Base-by-base conservation (phyloP, 1,140 invertebrate genomes). In the Drosophila watanabei region DNA sequence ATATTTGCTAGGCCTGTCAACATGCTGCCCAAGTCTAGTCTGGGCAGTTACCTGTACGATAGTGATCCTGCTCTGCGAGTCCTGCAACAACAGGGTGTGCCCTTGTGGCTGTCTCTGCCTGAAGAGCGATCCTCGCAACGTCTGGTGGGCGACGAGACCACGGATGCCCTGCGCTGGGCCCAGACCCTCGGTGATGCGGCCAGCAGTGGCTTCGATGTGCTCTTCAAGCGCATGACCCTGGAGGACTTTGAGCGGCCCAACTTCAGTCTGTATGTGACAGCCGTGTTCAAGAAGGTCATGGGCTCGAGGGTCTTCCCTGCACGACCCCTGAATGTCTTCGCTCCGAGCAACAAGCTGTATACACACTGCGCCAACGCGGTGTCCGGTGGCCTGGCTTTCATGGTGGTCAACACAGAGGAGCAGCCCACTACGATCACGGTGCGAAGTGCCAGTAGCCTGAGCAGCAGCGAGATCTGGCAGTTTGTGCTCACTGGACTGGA, bases 151-250 rank as follows among this genome's bases (percentile, higher is more conserved):
- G 87, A 92, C 32, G 82, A 92, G 30, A 78, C 84, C 0, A 87
- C 79, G 9, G 90, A 92, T 24, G 90, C 77, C 4, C 28, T 93
- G 28, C 82, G 84, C 30, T 93, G 92, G 92, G 92, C 92, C 13
- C 89, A 93, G 48, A 93, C 86, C 0, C 18, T 93, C 43, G 92
- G 92, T 14, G 91, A 92, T 75, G 91, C 92, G n/a, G 92, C 92
- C 24, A 80, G 81, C 52, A 58, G 71, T n/a, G 92, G 92, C 43
- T 93, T 93, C 48, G 84, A 92, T 66, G 89, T 83, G 8, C 45
- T 93, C 13, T 93, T 93, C 57, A 92, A 91, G 59, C 85, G 76
- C 4, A 82, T 93, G 56, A 62, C 56, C 4, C 56, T 84, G 1
- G 11, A 71, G 43, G 92, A 93, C 32, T 89, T 92, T 6, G 72